These are phyloP conservation scores for Crepidodera aurea DNA, from an alignment of 2,888 invertebrate species.

Conservation along the genomic window DNA sequence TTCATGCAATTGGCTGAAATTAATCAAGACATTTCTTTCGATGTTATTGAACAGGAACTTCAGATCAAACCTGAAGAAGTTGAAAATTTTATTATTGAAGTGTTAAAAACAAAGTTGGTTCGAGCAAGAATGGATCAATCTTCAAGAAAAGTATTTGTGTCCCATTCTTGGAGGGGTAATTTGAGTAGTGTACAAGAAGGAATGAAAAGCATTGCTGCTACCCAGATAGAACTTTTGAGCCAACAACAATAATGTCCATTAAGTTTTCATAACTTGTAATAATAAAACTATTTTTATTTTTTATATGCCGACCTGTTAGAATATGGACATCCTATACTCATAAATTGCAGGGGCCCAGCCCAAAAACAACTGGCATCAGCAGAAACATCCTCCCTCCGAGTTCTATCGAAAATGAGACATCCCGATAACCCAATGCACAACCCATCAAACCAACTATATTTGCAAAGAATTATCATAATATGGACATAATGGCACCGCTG, in stretches of 20 bases:
- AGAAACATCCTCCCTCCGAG: too few species aligned
- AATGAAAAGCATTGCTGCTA: constrained; percentile 78
- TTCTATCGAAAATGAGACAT: too few species aligned
- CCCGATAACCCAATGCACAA: too few species aligned
- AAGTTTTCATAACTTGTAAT: constrained; percentile 24
- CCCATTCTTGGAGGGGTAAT: constrained; percentile 86
- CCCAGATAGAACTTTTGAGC: constrained; percentile 69
- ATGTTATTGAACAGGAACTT: constrained; percentile 85
- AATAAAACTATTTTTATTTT: constrained; percentile 27
- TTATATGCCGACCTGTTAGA: too few species aligned
- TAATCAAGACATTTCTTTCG: constrained; percentile 91
- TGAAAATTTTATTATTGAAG: constrained; percentile 96
- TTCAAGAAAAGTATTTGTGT: constrained; percentile 82
- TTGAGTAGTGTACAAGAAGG: constrained; percentile 82
- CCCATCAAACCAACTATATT: too few species aligned
- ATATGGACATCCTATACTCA: too few species aligned
- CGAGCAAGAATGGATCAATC: constrained; percentile 94
- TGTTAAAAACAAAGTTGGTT: constrained; percentile 89
- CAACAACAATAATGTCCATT: constrained; percentile 43
- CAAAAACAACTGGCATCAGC: too few species aligned
- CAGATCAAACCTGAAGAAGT: constrained; percentile 89
- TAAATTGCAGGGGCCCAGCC: too few species aligned
- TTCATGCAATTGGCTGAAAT: constrained; percentile 98
- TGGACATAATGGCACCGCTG: too few species aligned
- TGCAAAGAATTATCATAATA: too few species aligned